These are phyloP conservation scores for Aspidiotus destructor DNA, from an alignment of 2,888 invertebrate genomes.

Conservation along the genomic window DNA sequence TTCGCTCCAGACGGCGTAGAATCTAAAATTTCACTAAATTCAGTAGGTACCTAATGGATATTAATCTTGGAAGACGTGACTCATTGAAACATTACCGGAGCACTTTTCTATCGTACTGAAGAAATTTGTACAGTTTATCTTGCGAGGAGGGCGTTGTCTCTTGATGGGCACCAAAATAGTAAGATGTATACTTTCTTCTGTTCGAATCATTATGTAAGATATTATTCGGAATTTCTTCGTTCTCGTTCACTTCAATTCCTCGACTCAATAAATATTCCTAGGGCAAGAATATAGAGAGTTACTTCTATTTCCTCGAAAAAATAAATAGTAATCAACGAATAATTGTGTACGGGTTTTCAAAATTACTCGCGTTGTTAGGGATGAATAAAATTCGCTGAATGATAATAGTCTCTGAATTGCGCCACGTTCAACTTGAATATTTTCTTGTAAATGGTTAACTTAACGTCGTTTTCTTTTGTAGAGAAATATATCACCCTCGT, in stretches of 20 bases:
- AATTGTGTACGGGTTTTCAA: no score
- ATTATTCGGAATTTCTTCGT: slow-evolving; percentile 61
- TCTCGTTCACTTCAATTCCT: slow-evolving; percentile 62
- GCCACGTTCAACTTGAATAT: no score
- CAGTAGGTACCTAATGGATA: background rate
- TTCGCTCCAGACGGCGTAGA: slow-evolving; percentile 60
- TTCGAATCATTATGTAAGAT: slow-evolving; percentile 47
- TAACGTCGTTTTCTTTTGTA: no score
- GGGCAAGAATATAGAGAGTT: slow-evolving; percentile 24
- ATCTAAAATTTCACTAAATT: slow-evolving; percentile 43
- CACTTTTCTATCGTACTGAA: slow-evolving; percentile 70
- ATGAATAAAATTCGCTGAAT: no score
- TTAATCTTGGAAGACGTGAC: background rate
- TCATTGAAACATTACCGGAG: slow-evolving; percentile 47
- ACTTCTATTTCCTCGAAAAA: no score
- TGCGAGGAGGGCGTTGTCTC: slow-evolving; percentile 30
- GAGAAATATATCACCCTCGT: no score
- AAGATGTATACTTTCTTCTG: slow-evolving; percentile 6
- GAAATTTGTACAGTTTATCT: slow-evolving; percentile 57
- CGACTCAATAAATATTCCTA: slow-evolving; percentile 75
- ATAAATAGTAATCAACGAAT: no score
- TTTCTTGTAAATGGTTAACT: no score
- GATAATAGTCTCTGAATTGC: no score
- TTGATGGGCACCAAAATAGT: slow-evolving; percentile 12
- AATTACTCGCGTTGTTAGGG: no score